Base-by-base conservation (phyloP, 2,888 invertebrate genomes). In the Trachelus iudaicus region DNA sequence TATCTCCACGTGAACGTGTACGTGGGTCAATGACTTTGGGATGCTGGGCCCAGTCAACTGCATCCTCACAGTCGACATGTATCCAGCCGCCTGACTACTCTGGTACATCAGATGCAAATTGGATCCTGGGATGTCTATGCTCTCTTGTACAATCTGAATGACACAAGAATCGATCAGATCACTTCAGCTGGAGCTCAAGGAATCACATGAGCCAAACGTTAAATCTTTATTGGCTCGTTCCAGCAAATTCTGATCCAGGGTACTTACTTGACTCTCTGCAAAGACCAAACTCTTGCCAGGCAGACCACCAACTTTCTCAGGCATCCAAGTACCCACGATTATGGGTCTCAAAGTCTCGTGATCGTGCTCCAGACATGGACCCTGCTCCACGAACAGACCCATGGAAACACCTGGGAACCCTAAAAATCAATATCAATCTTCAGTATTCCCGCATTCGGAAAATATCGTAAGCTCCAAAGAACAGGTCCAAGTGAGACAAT, bases 51-150 rank as follows among this genome's bases (percentile, higher is more conserved):
- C 95, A 3, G 98, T 98, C 76, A 98, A 93, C 87, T 96, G 95
- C 93, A 98, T 96, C 85, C 97, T 96, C 77, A 99, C 96, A 75
- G 97, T 97, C 76, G 99, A 98, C 84, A 98, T 93, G 92, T 98
- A 99, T 73, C 98, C 99, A 3, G 97, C 96, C 0, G 98, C 96
- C 92, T 98, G 97, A 76, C 98, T 98, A 85, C 98, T 98, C 90
- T 98, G 97, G 92, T 99, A 99, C 87, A 99, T 97, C 83, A 99
- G 93, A 91, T 98, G 97, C 12, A 99, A 94, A 84, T 96, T 96
- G 12, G 98, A 98, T 73, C 98, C 98, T 9, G 98, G 98, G 84
- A 99, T 97, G 77, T 96, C 95, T 83, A 99, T 96, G 84, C 97
- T 97, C 92, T 99, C 98, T 92, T 98, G 98, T n/a, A 98, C 95